Conservation (phyloP, 2,888 invertebrate genomes). For the Autographa gamma region DNA sequence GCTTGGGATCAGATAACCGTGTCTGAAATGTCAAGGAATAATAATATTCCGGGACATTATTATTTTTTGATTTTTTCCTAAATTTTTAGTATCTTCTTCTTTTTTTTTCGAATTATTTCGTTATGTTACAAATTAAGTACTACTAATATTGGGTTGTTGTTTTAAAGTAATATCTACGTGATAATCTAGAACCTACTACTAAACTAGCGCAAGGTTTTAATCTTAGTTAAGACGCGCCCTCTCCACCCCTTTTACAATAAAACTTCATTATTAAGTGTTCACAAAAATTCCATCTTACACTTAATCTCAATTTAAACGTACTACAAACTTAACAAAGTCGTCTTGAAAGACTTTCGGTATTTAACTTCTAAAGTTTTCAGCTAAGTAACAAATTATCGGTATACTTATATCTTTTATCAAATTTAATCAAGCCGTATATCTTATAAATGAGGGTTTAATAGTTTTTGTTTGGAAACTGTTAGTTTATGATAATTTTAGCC, state of each 20-base stretch:
- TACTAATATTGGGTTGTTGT: no score
- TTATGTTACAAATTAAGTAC: no score
- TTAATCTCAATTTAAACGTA: background rate
- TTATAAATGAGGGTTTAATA: slow-evolving; percentile 28
- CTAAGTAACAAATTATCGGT: slow-evolving; percentile 37
- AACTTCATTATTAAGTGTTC: background rate
- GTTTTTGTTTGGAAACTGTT: slow-evolving; percentile 29
- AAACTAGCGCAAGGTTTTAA: no score
- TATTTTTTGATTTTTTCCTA: no score
- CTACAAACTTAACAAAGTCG: background rate
- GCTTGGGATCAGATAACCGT: no score
- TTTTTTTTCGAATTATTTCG: no score
- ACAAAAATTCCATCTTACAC: background rate
- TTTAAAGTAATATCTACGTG: no score
- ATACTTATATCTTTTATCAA: slow-evolving; percentile 34
- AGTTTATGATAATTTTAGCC: slow-evolving; percentile 23
- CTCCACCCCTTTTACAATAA: background rate
- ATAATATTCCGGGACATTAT: no score
- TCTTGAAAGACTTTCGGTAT: slow-evolving; percentile 4
- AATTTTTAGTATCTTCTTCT: no score
- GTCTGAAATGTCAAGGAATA: no score
- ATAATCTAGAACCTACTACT: no score
- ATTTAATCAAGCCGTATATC: slow-evolving; percentile 44
- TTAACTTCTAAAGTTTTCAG: slow-evolving; percentile 25
- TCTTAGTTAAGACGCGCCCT: no score